Conservation (phyloP, 2,888 invertebrate species). For the Archaeoteleia sp. region DNA sequence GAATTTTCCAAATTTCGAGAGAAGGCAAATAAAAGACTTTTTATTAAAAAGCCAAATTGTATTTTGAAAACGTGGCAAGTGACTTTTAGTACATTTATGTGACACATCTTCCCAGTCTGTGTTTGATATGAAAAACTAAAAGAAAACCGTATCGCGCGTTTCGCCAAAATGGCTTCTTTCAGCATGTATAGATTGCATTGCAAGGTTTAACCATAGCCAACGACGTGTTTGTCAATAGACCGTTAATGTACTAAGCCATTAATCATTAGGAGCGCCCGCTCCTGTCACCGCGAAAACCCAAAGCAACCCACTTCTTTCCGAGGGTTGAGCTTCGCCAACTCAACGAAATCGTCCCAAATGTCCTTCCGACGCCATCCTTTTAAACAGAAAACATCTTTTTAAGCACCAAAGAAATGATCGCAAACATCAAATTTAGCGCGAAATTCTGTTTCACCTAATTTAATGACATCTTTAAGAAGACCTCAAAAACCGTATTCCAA, state of each 20-base stretch:
- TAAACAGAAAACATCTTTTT: conserved; percentile 40
- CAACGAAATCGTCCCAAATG: conserved; percentile 55
- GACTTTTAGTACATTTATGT: conserved; percentile 14
- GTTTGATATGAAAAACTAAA: conserved; percentile 38
- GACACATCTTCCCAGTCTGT: conserved; percentile 23
- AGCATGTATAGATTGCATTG: conserved; percentile 43
- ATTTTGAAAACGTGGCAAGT: conserved; percentile 14
- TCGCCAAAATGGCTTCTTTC: conserved; percentile 50
- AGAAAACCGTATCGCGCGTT: conserved; percentile 37
- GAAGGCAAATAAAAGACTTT: too few relatives aligned
- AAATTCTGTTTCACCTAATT: too few relatives aligned
- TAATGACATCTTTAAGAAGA: too few relatives aligned
- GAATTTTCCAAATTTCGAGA: too few relatives aligned
- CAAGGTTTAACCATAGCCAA: conserved; percentile 61
- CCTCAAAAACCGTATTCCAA: too few relatives aligned
- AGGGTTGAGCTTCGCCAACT: conserved; percentile 51
- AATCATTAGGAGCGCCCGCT: conserved; percentile 73
- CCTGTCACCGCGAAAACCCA: conserved; percentile 68
- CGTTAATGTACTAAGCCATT: conserved; percentile 76
- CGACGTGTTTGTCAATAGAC: conserved; percentile 75
- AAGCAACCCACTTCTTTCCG: conserved; percentile 58
- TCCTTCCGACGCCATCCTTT: conserved; percentile 41
- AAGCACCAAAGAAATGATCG: too few relatives aligned
- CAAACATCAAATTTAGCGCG: too few relatives aligned
- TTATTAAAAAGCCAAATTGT: too few relatives aligned